Conservation (phyloP, 2,113 vertebrate species). For the Uria lomvia region DNA sequence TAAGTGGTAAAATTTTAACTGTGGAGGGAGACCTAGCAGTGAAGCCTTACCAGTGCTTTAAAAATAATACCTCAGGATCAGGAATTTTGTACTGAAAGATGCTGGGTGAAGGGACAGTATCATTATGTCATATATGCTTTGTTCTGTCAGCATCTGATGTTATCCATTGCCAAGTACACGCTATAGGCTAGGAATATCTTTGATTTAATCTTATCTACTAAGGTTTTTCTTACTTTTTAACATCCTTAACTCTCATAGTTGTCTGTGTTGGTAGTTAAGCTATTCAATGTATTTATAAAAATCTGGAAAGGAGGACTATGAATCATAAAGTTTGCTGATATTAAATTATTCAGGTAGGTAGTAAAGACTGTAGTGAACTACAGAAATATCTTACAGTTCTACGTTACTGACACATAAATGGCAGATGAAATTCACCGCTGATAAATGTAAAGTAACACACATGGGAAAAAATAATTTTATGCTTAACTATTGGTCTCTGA, state of each 20-base stretch:
- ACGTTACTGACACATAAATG: not conserved
- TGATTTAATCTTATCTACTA: not conserved
- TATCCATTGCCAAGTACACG: not conserved
- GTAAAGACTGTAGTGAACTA: not conserved
- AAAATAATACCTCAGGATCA: not conserved
- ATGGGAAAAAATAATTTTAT: not conserved
- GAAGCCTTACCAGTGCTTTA: not conserved
- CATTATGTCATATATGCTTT: not conserved
- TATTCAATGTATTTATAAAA: not conserved
- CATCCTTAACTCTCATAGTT: not conserved
- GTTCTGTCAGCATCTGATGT: not conserved
- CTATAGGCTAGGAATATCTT: not conserved
- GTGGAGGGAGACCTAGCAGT: not conserved
- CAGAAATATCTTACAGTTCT: not conserved
- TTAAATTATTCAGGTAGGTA: not conserved
- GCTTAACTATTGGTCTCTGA: not conserved
- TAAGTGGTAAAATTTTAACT: not conserved
- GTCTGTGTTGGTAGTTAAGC: not conserved
- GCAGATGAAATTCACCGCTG: not conserved
- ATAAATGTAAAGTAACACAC: not conserved
- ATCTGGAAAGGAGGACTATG: not conserved
- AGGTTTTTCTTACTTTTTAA: not conserved
- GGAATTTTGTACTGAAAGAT: not conserved
- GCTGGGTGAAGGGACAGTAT: not conserved
- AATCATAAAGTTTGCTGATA: not conserved